Percentiles rank a stretch among this genome's conserved stretches.
These are phyloP conservation scores for Eumaeus atala DNA, from an alignment of 1,140 invertebrate genomes.

Conservation along the genomic window DNA sequence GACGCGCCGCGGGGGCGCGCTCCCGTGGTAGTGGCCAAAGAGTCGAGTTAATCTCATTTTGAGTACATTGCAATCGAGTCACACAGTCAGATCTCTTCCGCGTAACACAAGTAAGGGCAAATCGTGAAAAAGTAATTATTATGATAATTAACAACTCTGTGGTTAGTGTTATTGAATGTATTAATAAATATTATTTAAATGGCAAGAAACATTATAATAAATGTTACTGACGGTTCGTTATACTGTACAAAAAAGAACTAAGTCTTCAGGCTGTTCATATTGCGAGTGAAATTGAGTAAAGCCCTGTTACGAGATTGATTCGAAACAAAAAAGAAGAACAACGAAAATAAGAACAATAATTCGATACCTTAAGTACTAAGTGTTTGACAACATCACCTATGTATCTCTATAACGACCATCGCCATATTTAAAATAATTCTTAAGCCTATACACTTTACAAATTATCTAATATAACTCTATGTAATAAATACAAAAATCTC, in stretches of 20 bases:
- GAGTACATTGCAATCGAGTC: slow-evolving; percentile 63
- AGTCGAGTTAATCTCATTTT: slow-evolving; percentile 62
- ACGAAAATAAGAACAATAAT: slow-evolving; percentile 54
- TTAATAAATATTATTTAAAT: too few relatives aligned
- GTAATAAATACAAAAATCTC: slow-evolving; percentile 74
- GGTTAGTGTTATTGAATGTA: neutral
- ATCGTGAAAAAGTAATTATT: too few relatives aligned
- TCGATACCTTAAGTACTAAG: slow-evolving; percentile 62
- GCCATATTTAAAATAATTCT: slow-evolving; percentile 68
- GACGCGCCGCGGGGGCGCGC: slow-evolving; percentile 24
- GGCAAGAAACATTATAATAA: too few relatives aligned
- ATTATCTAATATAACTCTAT: slow-evolving; percentile 73
- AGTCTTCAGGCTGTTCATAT: too few relatives aligned
- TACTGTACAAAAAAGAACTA: neutral
- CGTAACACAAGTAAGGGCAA: slow-evolving; percentile 15
- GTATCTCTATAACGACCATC: slow-evolving; percentile 57
- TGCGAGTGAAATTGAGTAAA: neutral
- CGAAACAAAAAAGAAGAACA: slow-evolving; percentile 22
- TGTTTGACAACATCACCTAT: slow-evolving; percentile 49
- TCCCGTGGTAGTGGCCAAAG: neutral
- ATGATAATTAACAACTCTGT: neutral
- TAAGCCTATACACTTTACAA: slow-evolving; percentile 68
- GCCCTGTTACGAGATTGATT: slow-evolving; percentile 20
- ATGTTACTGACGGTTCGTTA: too few relatives aligned
- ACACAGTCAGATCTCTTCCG: slow-evolving; percentile 61